Conservation (phyloP, 2,113 vertebrate species). For the Natator depressus region DNA sequence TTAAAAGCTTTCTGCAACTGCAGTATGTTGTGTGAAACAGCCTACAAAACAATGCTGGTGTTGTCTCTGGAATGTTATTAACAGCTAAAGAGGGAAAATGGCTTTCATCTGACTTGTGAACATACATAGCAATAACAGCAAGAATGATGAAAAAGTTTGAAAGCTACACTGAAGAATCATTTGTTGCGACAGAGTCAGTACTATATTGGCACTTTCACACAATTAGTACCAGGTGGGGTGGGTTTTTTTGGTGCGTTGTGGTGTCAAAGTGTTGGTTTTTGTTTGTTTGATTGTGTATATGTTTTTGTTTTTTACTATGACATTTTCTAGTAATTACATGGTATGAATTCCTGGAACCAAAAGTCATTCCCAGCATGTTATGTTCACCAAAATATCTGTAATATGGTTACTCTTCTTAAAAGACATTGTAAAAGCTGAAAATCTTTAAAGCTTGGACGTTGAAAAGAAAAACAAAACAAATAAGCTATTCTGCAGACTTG, state of each 20-base stretch:
- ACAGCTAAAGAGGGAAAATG: background rate
- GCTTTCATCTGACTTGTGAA: background rate
- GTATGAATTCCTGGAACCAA: background rate
- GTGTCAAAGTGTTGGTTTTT: background rate
- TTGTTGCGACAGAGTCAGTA: background rate
- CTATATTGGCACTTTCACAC: background rate
- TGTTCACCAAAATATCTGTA: background rate
- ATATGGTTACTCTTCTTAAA: background rate
- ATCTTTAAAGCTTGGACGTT: background rate
- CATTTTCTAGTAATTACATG: background rate
- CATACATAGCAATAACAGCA: background rate
- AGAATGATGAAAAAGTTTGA: background rate
- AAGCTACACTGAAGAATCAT: background rate
- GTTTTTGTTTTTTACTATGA: background rate
- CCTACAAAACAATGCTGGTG: background rate
- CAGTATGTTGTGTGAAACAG: background rate
- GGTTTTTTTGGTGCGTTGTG: background rate
- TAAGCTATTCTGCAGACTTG: slow-evolving; percentile 24
- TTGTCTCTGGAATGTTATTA: background rate
- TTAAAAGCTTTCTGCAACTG: background rate
- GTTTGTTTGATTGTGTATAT: background rate
- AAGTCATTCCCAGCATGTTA: background rate
- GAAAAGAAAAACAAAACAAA: slow-evolving; percentile 1
- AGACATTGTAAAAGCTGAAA: slow-evolving; percentile 1
- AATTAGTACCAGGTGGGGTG: background rate